phyloP scores from a whole-genome alignment of 2,888 invertebrate species.

The Ephialtes manifestator region DNA sequence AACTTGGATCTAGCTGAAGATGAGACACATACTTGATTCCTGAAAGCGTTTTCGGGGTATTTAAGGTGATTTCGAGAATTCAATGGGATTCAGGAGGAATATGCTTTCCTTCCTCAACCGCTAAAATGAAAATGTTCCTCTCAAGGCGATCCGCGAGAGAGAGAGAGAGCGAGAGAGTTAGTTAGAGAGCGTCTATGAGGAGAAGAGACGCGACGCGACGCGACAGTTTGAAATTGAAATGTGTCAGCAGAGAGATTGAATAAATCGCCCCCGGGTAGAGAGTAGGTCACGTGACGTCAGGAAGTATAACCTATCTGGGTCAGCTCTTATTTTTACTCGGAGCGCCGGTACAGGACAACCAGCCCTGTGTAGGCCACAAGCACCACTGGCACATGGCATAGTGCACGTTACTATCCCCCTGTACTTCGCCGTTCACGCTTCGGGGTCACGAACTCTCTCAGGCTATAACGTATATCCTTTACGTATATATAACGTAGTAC shows the following conservation, averaged over 20 bases:
- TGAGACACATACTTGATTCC: constrained; percentile 3
- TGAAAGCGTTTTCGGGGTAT: constrained; percentile 26
- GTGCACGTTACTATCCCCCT: constrained; percentile 34
- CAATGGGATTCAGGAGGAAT: neutral
- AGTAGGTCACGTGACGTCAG: constrained; percentile 68
- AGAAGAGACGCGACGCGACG: constrained; percentile 58
- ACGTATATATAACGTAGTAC: neutral
- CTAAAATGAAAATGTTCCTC: constrained; percentile 55
- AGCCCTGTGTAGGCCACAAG: constrained; percentile 17
- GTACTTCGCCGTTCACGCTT: constrained; percentile 54
- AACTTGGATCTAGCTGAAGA: neutral
- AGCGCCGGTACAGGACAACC: constrained; percentile 33
- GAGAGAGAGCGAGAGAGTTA: neutral
- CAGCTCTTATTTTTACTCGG: constrained; percentile 67
- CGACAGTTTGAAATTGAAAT: constrained; percentile 69
- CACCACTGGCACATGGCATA: constrained; percentile 46
- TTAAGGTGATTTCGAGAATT: constrained; percentile 11
- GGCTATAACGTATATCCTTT: constrained; percentile 49
- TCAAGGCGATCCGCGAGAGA: constrained; percentile 45
- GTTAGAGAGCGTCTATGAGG: neutral
- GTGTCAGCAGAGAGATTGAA: constrained; percentile 68
- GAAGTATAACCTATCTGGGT: constrained; percentile 63
- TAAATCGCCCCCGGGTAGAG: constrained; percentile 64
- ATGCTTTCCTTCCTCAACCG: constrained; percentile 12
- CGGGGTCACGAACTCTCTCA: constrained; percentile 61